Evolutionary conservation across 1,140 invertebrate species (phyloP).

Genomic region (Telenomus remus): DNA sequence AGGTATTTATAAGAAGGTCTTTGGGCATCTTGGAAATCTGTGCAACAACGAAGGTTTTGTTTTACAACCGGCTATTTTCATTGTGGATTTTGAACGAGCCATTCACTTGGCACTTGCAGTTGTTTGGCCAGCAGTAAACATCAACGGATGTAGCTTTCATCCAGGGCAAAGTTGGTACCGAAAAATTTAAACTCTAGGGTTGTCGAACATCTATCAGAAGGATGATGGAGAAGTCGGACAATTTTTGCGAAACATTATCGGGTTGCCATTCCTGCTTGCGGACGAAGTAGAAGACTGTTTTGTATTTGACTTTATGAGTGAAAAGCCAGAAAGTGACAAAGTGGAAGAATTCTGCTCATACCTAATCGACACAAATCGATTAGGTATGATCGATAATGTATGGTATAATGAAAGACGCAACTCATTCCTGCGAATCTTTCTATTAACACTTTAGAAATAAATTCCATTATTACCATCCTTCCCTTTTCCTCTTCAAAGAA

Average conservation of each 20-base stretch:
- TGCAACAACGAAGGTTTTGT: background rate
- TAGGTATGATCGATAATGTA: slow-evolving; percentile 3
- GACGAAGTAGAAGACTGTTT: slow-evolving; percentile 18
- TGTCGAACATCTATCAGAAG: background rate
- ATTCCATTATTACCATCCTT: slow-evolving; percentile 10
- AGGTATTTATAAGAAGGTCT: background rate
- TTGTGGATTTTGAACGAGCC: slow-evolving; percentile 5
- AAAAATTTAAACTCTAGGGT: slow-evolving; percentile 3
- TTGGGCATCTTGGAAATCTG: background rate
- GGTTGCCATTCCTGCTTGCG: slow-evolving; percentile 10
- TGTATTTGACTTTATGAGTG: slow-evolving; percentile 6
- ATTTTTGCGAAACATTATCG: slow-evolving; percentile 16
- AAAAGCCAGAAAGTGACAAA: slow-evolving; percentile 8
- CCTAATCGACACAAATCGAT: slow-evolving; percentile 1
- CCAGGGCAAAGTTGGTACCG: slow-evolving; percentile 8
- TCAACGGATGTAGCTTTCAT: slow-evolving; percentile 9
- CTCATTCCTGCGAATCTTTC: slow-evolving; percentile 12
- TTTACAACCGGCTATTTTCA: background rate
- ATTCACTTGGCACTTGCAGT: slow-evolving; percentile 2
- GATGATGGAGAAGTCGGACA: background rate
- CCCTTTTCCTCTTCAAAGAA: no score
- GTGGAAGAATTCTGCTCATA: slow-evolving; percentile 11
- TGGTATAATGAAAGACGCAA: slow-evolving; percentile 3
- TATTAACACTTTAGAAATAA: slow-evolving; percentile 1
- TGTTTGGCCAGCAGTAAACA: background rate